Conservation (phyloP, 2,113 vertebrate species). For the Chaetorhynchus papuensis region DNA sequence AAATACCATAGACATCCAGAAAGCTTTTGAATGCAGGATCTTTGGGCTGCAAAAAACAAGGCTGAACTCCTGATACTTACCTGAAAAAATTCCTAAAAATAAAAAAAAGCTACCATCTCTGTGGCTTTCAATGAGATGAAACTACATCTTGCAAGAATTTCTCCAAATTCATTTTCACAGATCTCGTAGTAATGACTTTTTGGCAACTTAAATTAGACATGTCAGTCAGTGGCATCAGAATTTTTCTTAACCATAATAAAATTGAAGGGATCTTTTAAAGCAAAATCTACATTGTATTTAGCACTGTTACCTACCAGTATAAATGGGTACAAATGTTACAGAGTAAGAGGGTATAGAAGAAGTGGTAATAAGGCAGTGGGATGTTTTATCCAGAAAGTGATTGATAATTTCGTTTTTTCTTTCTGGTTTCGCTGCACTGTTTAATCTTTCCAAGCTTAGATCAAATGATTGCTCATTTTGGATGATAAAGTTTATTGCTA, state of each 20-base stretch:
- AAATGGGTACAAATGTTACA: not conserved
- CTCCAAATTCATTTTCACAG: conserved; percentile 38
- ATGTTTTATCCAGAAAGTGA: not conserved
- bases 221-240: not conserved
- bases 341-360: not conserved
- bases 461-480: not conserved
- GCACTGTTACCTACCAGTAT: not conserved
- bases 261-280: conserved; percentile 3
- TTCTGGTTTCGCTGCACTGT: not conserved
- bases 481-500: conserved; percentile 26
- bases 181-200: conserved; percentile 40
- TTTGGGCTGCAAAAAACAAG: not conserved
- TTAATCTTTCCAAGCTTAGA: not conserved
- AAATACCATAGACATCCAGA: not conserved
- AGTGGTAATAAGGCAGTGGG: not conserved
- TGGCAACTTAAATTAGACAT: conserved; percentile 51
- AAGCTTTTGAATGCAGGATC: conserved; percentile 8
- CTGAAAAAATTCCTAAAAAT: not conserved
- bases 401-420: not conserved
- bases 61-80: not conserved
- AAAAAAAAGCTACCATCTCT: not conserved
- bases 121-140: not conserved
- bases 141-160: not conserved
- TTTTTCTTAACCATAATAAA: conserved; percentile 12
- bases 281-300: not conserved